A percentile compares a stretch with the other conserved stretches of the same genome.
Conservation (phyloP, 2,113 vertebrate species). For the Sorex araneus region DNA sequence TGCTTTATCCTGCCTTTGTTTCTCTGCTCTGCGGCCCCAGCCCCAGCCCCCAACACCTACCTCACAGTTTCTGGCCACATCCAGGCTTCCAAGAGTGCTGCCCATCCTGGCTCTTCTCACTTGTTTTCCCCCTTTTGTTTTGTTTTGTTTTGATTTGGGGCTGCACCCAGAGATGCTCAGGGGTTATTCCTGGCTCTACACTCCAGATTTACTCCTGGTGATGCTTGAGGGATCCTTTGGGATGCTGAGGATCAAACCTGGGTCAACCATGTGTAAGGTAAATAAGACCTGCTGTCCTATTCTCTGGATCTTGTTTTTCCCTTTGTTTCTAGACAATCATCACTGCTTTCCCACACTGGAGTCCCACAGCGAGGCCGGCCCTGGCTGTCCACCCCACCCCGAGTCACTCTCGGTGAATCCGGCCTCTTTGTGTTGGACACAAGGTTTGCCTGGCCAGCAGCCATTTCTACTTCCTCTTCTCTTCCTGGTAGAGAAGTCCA, state of each 20-base stretch:
- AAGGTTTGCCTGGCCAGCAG: not conserved
- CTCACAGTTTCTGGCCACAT: not conserved
- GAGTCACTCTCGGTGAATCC: not conserved
- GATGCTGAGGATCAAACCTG: too few relatives aligned
- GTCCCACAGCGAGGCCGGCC: too few relatives aligned
- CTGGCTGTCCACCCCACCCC: rapidly evolving
- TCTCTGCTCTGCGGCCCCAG: not conserved
- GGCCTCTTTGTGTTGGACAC: not conserved
- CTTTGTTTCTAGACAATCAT: not conserved
- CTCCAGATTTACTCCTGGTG: too few relatives aligned
- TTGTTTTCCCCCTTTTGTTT: too few relatives aligned
- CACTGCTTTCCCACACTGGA: not conserved
- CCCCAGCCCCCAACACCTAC: not conserved
- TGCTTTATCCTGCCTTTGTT: rapidly evolving
- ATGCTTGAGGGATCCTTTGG: too few relatives aligned
- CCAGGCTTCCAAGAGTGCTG: rapidly evolving
- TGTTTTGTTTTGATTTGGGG: too few relatives aligned
- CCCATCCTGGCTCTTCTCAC: too few relatives aligned
- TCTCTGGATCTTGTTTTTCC: too few relatives aligned
- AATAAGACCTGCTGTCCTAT: too few relatives aligned
- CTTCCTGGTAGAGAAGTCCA: not conserved
- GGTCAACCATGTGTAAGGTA: too few relatives aligned
- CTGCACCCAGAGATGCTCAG: too few relatives aligned
- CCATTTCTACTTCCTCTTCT: not conserved
- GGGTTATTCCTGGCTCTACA: too few relatives aligned